Base-by-base conservation (phyloP, 2,797 vertebrate genomes). In the Tenualosa ilisha region DNA sequence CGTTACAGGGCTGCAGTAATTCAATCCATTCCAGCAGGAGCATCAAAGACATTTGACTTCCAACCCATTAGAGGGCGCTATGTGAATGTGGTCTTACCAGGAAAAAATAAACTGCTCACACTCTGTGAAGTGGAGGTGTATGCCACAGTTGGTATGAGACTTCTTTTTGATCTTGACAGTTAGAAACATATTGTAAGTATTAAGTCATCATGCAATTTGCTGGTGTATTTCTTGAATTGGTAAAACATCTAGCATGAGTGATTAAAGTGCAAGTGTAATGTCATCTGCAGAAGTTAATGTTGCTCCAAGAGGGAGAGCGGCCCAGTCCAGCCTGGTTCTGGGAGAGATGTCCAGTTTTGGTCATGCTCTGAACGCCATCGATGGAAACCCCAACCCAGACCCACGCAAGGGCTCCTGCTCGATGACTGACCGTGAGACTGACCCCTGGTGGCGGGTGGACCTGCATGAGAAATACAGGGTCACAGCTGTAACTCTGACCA, bases 361-460 rank as follows among this genome's bases (percentile, higher is more conserved):
- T 17, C 68, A 75, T 6, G 68, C 68, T 40, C 13, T 75, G 31
- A 75, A 75, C 13, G 68, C 68, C 68, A 40, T 75, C 6, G 68
- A 75, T 17, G 68, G 68, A 20, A 75, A 75, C 68, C 11, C 68
- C 31, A 75, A 75, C 68, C 68, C 68, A 75, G 68, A 75, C 31
- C 31, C 17, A 31, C 31, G 68, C 12, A 75, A 75, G 68, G 68
- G 68, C 31, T 40, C 68, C 68, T 75, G 68, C 68, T 40, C 68
- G 3, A 43, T 75, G 68, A 75, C 68, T 5, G 31, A 75, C 13
- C 68, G 68, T 15, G 68, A 75, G 68, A 75, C 68, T 40, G 68
- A 75, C 68, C 68, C 68, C 68, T 75, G 68, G 68, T 75, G 68
- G 68, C 13, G 68, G 68, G 31, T 75, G 37, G 68, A 75, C 68